Percentiles rank a stretch among this genome's conserved stretches.
These are phyloP conservation scores for Idris sp. DNA, from an alignment of 1,140 invertebrate species.

Conservation along the genomic window DNA sequence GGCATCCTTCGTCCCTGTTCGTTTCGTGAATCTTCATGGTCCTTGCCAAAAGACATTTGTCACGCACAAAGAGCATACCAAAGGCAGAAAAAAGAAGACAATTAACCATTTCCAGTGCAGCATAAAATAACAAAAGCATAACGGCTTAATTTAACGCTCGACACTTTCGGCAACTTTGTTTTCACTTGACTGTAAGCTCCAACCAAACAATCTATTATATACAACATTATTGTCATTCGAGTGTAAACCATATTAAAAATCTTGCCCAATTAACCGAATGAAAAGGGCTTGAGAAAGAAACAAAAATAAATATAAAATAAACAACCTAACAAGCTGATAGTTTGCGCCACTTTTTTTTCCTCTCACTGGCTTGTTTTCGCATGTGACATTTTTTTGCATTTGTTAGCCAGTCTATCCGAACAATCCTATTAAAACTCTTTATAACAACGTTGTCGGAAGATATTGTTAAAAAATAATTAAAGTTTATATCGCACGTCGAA, in stretches of 20 bases:
- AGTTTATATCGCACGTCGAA: slow-evolving; percentile 39
- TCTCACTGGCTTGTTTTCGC: slow-evolving; percentile 2
- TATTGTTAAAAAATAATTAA: slow-evolving; percentile 59
- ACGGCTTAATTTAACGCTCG: slow-evolving; percentile 44
- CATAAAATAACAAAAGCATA: slow-evolving; percentile 39
- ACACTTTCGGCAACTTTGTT: slow-evolving; percentile 38
- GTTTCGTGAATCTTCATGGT: slow-evolving; percentile 50
- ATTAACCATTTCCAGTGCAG: slow-evolving; percentile 30
- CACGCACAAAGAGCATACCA: slow-evolving; percentile 55
- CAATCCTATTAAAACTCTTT: slow-evolving; percentile 54
- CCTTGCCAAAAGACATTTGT: slow-evolving; percentile 68
- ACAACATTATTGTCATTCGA: slow-evolving; percentile 19
- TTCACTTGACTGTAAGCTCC: slow-evolving; percentile 44
- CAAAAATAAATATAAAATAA: no score
- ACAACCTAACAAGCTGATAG: no score
- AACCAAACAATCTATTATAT: no score
- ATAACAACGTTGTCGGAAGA: slow-evolving; percentile 29
- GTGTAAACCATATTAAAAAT: slow-evolving; percentile 45
- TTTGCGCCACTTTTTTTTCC: background rate
- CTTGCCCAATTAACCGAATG: slow-evolving; percentile 33
- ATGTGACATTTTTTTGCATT: slow-evolving; percentile 19
- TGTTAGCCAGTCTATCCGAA: slow-evolving; percentile 20
- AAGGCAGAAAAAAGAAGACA: slow-evolving; percentile 51
- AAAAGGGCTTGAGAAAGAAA: no score
- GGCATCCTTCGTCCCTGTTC: slow-evolving; percentile 37